Evolutionary conservation across 2,797 vertebrate species (phyloP), one percentile per base, ranked within the genome.

Genomic region (Apodemus agrarius): DNA sequence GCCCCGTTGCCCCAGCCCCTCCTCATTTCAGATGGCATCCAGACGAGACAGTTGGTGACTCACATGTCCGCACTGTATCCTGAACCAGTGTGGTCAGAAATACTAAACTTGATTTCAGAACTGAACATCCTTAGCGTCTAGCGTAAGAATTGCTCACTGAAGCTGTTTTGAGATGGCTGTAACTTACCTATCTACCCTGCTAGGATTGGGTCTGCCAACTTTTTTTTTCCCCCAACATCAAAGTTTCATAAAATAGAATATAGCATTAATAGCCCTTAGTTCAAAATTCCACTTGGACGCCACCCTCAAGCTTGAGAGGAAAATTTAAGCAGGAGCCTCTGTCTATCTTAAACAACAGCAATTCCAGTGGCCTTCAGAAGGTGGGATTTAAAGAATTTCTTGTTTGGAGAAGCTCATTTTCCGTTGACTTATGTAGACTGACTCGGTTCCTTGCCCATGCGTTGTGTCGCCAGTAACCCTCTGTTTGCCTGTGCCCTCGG

Each of bases 221-320:
- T 2, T 52, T 49, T 82, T 72, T 93, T 69, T 76, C 92, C 75
- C 75, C 46, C 81, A 78, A 0, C 57, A 72, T 88, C 49, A 92
- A 90, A n/a, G 91, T 96, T 93, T 95, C 46, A 59, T 67, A 69
- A 95, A 80, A 54, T 49, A 87, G 89, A 86, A 84, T 80, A 21
- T n/a, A 75, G 74, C 76, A 52, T 37, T 96, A 84, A 91, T 3
- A 26, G 22, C 69, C 61, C 40, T 93, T 78, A 96, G 43, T 10
- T 82, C 79, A 61, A 86, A 65, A 69, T 92, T 94, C 61, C 96
- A 43, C 82, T 94, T 37, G 75, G 67, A 89, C 63, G 89, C 72
- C 52, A 6, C 90, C 78, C 74, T 91, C 49, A 43, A 87, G 82
- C 90, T 81, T 21, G 67, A 69, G 89, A 90, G 75, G 69, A 54